Conservation (phyloP, 2,113 vertebrate genomes). For the Zosterops pallidus region DNA sequence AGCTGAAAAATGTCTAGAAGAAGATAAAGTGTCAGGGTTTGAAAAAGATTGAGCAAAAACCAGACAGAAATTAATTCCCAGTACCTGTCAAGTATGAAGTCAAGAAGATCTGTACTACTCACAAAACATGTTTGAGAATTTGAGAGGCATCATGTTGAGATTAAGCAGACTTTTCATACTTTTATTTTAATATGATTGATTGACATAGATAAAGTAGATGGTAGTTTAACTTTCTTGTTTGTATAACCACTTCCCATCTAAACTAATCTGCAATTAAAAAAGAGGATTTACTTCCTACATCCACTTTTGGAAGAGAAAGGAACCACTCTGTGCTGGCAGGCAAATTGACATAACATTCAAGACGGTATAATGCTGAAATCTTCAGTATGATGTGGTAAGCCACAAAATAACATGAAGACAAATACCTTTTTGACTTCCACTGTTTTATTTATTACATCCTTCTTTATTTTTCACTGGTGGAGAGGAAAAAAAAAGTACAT, state of each 20-base stretch:
- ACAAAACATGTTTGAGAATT: background rate
- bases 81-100: background rate
- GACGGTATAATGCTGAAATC: background rate
- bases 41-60: background rate
- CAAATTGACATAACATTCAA: background rate
- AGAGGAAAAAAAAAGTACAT: background rate
- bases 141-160: background rate
- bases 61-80: background rate
- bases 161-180: background rate
- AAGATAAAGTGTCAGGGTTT: background rate
- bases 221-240: background rate
- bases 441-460: background rate
- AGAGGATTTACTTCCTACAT: background rate
- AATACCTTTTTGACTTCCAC: constrained; percentile 18
- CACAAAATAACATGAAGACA: constrained; percentile 33
- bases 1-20: background rate
- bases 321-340: background rate
- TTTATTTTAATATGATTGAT: background rate
- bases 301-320: constrained; percentile 9
- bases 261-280: background rate
- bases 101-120: background rate
- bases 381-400: background rate
- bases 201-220: background rate
- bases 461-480: background rate
- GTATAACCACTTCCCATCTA: background rate